Evolutionary conservation across 2,797 vertebrate genomes (phyloP).

Genomic region (Mormyrus proboscirostris): DNA sequence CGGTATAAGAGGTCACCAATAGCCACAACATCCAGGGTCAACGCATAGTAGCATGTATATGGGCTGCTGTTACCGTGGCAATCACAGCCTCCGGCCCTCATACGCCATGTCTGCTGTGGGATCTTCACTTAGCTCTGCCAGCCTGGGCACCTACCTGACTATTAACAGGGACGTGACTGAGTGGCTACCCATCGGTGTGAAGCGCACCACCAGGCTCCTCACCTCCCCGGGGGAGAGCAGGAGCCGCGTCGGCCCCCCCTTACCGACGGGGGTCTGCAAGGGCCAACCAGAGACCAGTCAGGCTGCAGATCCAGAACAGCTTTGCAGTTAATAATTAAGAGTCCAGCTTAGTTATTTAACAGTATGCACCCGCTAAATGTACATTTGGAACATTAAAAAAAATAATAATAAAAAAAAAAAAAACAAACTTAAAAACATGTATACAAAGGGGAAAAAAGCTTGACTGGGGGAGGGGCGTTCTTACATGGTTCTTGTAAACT

Average conservation of each 20-base stretch:
- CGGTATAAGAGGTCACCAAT: neutral
- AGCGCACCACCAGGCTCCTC: conserved; percentile 79
- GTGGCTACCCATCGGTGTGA: conserved; percentile 83
- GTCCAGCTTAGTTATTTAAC: neutral
- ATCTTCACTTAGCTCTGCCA: neutral
- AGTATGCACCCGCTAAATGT: neutral
- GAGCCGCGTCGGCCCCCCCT: conserved; percentile 70
- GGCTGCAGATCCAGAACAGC: neutral
- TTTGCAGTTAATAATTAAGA: neutral
- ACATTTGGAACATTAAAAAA: neutral
- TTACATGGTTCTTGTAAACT: conserved; percentile 82
- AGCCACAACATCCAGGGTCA: neutral
- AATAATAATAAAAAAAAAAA: too few relatives aligned
- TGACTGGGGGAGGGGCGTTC: conserved; percentile 17
- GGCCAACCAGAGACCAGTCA: conserved; percentile 34
- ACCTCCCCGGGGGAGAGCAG: conserved; percentile 85
- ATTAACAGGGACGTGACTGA: conserved; percentile 86
- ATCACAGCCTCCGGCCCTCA: neutral
- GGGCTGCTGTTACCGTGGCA: neutral
- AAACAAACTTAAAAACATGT: neutral
- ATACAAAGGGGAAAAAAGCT: neutral
- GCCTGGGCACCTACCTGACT: conserved; percentile 65
- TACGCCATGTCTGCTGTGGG: neutral
- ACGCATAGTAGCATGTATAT: neutral
- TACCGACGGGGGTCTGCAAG: conserved; percentile 67